A percentile compares a stretch with the other conserved stretches of the same genome.
phyloP scores from a whole-genome alignment of 2,797 vertebrate species.

The Mormyrops boulengeri region DNA sequence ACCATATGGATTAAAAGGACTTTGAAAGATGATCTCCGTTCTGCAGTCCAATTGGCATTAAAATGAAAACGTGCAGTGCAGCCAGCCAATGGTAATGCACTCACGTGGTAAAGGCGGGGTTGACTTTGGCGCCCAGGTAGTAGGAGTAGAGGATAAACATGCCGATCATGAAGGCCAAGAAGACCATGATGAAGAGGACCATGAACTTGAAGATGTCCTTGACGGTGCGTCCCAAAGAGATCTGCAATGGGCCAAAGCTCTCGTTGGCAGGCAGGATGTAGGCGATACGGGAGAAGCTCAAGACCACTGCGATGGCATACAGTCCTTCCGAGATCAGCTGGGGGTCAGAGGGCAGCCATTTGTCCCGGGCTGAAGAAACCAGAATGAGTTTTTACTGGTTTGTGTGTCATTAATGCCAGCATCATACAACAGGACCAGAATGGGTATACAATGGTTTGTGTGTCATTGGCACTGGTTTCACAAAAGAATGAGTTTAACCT shows the following conservation, averaged over 20 bases:
- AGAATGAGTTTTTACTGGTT: not conserved
- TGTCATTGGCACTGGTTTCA: not conserved
- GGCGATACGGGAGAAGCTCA: slow-evolving; percentile 79
- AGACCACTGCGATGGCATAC: slow-evolving; percentile 79
- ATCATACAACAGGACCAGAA: not conserved
- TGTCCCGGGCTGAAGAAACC: slow-evolving; percentile 70
- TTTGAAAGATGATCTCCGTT: not conserved
- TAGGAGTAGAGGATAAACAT: slow-evolving; percentile 87
- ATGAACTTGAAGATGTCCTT: slow-evolving; percentile 89
- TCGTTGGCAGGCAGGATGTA: slow-evolving; percentile 85
- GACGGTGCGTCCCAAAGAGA: slow-evolving; percentile 79
- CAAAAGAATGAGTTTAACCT: not conserved
- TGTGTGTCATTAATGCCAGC: not conserved
- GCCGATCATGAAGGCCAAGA: slow-evolving; percentile 85
- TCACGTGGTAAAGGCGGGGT: slow-evolving; percentile 83
- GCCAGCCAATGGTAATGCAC: slow-evolving; percentile 38
- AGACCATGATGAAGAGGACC: slow-evolving; percentile 87
- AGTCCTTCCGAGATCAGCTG: slow-evolving; percentile 84
- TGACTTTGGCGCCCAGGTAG: slow-evolving; percentile 81
- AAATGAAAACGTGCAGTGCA: too few relatives aligned
- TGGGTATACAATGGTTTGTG: not conserved
- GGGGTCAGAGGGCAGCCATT: slow-evolving; percentile 83
- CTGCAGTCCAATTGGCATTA: not conserved
- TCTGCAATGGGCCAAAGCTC: slow-evolving; percentile 81
- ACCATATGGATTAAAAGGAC: not conserved